phyloP scores from a whole-genome alignment of 2,888 invertebrate species.

The Ennomos erosarius region DNA sequence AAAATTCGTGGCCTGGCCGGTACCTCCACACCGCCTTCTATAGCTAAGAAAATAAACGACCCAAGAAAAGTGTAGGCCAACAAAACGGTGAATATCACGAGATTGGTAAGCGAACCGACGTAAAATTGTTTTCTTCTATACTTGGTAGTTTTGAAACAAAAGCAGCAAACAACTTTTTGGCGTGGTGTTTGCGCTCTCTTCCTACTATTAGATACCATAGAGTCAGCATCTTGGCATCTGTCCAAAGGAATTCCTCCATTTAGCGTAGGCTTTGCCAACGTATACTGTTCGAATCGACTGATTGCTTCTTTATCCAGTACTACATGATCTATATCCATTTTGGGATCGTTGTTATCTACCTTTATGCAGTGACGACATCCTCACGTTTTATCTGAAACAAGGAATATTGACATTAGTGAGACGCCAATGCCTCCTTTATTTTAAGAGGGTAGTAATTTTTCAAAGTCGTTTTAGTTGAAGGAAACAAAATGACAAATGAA shows the following conservation, averaged over 20 bases:
- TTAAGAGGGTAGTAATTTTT: slow-evolving; percentile 69
- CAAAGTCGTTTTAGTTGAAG: slow-evolving; percentile 66
- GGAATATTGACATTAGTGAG: slow-evolving; percentile 49
- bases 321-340: slow-evolving; percentile 82
- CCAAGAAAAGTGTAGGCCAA: slow-evolving; percentile 92
- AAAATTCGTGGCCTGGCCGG: slow-evolving; percentile 80
- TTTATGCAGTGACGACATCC: slow-evolving; percentile 63
- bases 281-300: slow-evolving; percentile 81
- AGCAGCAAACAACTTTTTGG: slow-evolving; percentile 83
- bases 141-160: slow-evolving; percentile 84
- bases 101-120: slow-evolving; percentile 91
- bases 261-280: slow-evolving; percentile 77
- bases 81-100: slow-evolving; percentile 92
- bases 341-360: slow-evolving; percentile 58
- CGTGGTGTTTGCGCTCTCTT: slow-evolving; percentile 78
- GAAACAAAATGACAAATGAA: slow-evolving; percentile 74
- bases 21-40: slow-evolving; percentile 89
- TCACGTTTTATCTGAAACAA: slow-evolving; percentile 74
- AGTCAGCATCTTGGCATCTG: slow-evolving; percentile 83
- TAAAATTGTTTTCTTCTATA: slow-evolving; percentile 86
- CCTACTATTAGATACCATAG: slow-evolving; percentile 79
- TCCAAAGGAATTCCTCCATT: slow-evolving; percentile 83
- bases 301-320: slow-evolving; percentile 82
- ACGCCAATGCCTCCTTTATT: slow-evolving; percentile 43
- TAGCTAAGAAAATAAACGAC: slow-evolving; percentile 93